Evolutionary conservation across 2,797 vertebrate species (phyloP).

Genomic region (Diceros bicornis): DNA sequence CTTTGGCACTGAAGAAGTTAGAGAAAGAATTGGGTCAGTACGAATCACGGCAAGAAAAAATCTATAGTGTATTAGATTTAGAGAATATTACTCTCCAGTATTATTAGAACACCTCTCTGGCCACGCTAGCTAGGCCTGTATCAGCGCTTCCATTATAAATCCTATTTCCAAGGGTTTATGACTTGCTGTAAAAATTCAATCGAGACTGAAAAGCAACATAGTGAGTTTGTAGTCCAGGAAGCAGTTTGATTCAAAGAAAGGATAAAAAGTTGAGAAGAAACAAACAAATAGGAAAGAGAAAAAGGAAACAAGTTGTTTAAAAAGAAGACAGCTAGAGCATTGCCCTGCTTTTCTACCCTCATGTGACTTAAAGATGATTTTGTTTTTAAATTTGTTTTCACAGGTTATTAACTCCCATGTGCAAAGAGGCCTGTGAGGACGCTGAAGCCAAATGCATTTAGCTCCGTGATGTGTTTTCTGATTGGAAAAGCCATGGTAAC

Average conservation of each 20-base stretch:
- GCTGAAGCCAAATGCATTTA: conserved; percentile 76
- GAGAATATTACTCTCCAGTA: conserved; percentile 85
- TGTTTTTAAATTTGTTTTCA: conserved; percentile 82
- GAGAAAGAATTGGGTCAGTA: conserved; percentile 84
- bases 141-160: conserved; percentile 88
- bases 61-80: conserved; percentile 80
- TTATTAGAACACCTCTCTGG: conserved; percentile 85
- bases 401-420: conserved; percentile 77
- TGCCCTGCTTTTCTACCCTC: conserved; percentile 66
- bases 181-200: conserved; percentile 88
- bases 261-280: conserved; percentile 80
- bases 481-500: background rate
- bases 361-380: conserved; percentile 83
- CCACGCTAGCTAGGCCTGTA: conserved; percentile 79
- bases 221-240: conserved; percentile 79
- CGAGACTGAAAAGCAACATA: conserved; percentile 82
- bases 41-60: conserved; percentile 81
- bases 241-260: conserved; percentile 82
- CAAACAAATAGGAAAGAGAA: conserved; percentile 58
- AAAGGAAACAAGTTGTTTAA: conserved; percentile 64
- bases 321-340: conserved; percentile 41
- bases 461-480: conserved; percentile 29
- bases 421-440: conserved; percentile 47
- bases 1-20: conserved; percentile 75
- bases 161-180: conserved; percentile 88